A percentile compares a stretch with the other conserved stretches of the same genome.
These are phyloP conservation scores for Scaptodrosophila latifasciaeformis DNA, from an alignment of 2,888 invertebrate species.

Conservation along the genomic window DNA sequence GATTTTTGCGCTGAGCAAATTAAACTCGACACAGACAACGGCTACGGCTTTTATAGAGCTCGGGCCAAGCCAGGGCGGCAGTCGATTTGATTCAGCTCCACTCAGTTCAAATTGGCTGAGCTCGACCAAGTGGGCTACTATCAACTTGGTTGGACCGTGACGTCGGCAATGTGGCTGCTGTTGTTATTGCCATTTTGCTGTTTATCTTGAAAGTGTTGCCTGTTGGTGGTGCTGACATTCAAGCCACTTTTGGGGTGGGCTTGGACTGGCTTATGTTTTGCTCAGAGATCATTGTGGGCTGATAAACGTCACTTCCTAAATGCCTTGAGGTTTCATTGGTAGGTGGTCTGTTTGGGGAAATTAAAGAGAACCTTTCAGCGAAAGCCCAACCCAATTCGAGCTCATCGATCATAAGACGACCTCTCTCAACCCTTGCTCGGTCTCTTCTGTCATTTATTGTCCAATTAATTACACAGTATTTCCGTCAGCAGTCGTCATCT, in stretches of 20 bases:
- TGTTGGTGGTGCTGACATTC: constrained; percentile 8
- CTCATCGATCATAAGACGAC: too few species aligned
- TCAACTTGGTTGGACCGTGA: constrained; percentile 55
- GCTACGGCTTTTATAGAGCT: constrained; percentile 68
- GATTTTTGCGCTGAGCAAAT: constrained; percentile 70
- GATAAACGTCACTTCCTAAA: not conserved
- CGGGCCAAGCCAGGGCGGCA: constrained; percentile 8
- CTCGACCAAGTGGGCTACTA: constrained; percentile 36
- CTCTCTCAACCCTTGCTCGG: too few species aligned
- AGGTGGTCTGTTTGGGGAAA: not conserved
- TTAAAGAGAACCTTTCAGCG: not conserved
- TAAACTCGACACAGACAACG: constrained; percentile 63
- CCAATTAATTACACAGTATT: not conserved
- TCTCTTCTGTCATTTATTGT: too few species aligned
- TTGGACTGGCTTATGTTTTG: constrained; percentile 9
- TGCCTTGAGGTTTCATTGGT: not conserved
- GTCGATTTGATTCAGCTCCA: constrained; percentile 7
- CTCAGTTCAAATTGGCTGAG: constrained; percentile 20
- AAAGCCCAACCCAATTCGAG: too few species aligned
- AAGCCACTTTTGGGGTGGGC: constrained; percentile 22
- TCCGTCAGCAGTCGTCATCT: not conserved
- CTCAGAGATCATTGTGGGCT: not conserved
- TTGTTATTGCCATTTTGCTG: constrained; percentile 25
- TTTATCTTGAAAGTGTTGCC: constrained; percentile 30
- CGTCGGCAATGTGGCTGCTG: too few species aligned